Conservation (phyloP, 2,888 invertebrate species). For the Calameuta filiformis region DNA sequence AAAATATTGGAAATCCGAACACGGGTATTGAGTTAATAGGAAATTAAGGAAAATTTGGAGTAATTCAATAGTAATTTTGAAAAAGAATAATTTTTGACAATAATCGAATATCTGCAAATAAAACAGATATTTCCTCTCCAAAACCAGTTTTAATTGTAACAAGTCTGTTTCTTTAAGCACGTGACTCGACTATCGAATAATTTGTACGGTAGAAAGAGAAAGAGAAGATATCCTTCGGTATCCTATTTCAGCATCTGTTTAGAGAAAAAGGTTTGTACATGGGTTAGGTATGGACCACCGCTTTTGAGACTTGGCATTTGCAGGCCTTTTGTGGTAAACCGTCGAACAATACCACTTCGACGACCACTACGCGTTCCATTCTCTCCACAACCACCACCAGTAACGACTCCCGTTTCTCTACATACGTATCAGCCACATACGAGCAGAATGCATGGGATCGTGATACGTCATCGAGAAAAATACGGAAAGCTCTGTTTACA, state of each 20-base stretch:
- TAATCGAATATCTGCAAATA: neutral
- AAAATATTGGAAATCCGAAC: neutral
- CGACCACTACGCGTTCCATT: constrained; percentile 18
- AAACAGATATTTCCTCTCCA: neutral
- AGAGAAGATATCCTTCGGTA: constrained; percentile 36
- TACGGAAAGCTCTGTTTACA: constrained; percentile 2
- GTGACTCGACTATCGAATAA: constrained; percentile 9
- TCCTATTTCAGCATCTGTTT: constrained; percentile 64
- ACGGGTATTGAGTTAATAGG: neutral
- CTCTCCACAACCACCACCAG: neutral
- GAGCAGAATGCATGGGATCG: neutral
- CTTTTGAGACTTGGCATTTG: constrained; percentile 60
- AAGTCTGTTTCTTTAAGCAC: neutral
- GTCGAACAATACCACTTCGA: constrained; percentile 48
- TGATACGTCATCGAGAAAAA: constrained; percentile 1
- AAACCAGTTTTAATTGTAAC: neutral
- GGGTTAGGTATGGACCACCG: constrained; percentile 36
- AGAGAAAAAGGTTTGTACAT: constrained; percentile 28
- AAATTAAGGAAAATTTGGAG: neutral
- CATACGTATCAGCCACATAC: neutral
- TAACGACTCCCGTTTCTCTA: neutral
- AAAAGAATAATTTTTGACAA: neutral
- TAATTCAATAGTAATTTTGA: neutral
- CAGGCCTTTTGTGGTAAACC: constrained; percentile 64
- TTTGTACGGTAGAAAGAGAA: neutral